Percentiles rank a stretch among this genome's conserved stretches.
phyloP scores from a whole-genome alignment of 2,797 vertebrate genomes.

The Ptychadena robeensis region DNA sequence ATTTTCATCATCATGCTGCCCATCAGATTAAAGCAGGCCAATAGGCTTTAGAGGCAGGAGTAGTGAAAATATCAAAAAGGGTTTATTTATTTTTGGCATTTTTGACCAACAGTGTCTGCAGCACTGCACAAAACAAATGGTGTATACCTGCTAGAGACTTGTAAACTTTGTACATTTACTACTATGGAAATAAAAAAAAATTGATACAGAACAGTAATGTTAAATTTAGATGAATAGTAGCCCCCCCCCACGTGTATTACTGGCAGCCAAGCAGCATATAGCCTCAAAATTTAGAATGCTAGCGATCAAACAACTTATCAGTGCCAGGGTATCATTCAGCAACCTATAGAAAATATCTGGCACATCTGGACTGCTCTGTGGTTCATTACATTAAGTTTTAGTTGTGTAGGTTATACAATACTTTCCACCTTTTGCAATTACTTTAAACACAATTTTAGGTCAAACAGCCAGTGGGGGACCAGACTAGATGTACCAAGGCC shows the following conservation, averaged over 20 bases:
- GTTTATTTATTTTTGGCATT: too few relatives aligned
- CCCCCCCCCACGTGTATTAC: not conserved
- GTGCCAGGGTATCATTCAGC: not conserved
- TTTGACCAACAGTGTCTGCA: too few relatives aligned
- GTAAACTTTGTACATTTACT: not conserved
- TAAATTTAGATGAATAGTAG: not conserved
- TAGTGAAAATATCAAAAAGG: too few relatives aligned
- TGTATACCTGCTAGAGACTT: not conserved
- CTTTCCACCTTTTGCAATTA: not conserved
- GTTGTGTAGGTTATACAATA: too few relatives aligned
- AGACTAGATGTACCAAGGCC: too few relatives aligned
- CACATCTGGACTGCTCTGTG: not conserved
- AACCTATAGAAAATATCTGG: not conserved
- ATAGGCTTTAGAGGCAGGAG: too few relatives aligned
- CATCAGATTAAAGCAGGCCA: too few relatives aligned
- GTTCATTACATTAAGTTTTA: too few relatives aligned
- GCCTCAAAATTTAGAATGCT: not conserved
- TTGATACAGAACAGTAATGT: too few relatives aligned
- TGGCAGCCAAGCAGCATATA: not conserved
- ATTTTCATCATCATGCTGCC: too few relatives aligned
- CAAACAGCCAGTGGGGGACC: not conserved
- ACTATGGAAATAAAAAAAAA: not conserved
- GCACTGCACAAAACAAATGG: too few relatives aligned
- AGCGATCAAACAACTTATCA: not conserved
- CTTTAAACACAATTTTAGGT: not conserved